phyloP scores from a whole-genome alignment of 2,113 vertebrate species.

The Macheiramphus alcinus region DNA sequence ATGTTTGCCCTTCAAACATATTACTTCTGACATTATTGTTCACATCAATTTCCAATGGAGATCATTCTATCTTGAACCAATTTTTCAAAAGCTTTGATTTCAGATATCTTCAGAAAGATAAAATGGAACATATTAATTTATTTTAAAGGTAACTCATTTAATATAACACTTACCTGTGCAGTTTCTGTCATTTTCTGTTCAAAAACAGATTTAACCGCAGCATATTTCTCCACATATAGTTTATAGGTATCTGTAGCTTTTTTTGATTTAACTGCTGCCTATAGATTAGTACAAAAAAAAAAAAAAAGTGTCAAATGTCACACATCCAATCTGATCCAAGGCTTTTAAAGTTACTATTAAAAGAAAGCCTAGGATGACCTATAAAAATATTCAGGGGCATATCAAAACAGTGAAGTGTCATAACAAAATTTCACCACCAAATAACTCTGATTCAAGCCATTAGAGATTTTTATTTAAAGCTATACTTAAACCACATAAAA shows the following conservation, averaged over 20 bases:
- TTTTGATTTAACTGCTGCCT: constrained; percentile 90
- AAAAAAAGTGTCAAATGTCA: not conserved
- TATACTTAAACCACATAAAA: not conserved
- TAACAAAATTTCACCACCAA: not conserved
- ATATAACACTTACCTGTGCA: constrained; percentile 79
- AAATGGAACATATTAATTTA: not conserved
- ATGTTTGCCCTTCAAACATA: not conserved
- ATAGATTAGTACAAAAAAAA: not conserved
- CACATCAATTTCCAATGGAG: not conserved
- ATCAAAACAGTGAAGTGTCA: not conserved
- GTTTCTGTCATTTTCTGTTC: constrained; percentile 94
- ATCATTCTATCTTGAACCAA: not conserved
- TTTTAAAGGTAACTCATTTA: not conserved
- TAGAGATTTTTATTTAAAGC: not conserved
- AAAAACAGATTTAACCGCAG: constrained; percentile 86
- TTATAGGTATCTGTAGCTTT: constrained; percentile 93
- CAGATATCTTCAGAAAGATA: not conserved
- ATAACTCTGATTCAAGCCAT: not conserved
- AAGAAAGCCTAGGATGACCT: not conserved
- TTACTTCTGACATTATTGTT: not conserved
- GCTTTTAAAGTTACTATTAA: not conserved
- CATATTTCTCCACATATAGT: constrained; percentile 89
- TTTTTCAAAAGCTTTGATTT: not conserved
- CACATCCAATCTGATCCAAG: not conserved
- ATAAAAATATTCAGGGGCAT: not conserved